A percentile compares a stretch with the other conserved stretches of the same genome.
Evolutionary conservation across 1,140 invertebrate genomes (phyloP).

Genomic region (Cephus cinctus): DNA sequence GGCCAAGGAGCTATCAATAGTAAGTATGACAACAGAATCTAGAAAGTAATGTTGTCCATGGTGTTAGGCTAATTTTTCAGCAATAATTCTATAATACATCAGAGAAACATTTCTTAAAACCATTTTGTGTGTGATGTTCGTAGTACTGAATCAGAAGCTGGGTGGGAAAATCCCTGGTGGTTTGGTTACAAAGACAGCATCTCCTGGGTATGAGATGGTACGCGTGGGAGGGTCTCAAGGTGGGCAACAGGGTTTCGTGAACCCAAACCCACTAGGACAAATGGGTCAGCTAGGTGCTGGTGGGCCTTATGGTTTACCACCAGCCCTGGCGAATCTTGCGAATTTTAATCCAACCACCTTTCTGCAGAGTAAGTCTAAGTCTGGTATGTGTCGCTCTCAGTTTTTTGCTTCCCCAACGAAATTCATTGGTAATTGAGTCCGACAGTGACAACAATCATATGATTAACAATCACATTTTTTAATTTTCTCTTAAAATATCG

Average conservation of each 20-base stretch:
- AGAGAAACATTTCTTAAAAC: too few relatives aligned
- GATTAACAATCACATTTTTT: too few relatives aligned
- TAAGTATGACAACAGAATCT: too few relatives aligned
- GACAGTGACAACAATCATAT: too few relatives aligned
- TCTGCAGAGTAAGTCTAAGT: constrained; percentile 70
- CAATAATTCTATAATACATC: too few relatives aligned
- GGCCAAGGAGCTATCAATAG: constrained; percentile 33
- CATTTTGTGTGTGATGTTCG: too few relatives aligned
- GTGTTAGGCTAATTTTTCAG: too few relatives aligned
- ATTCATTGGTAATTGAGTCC: too few relatives aligned
- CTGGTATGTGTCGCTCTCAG: constrained; percentile 44
- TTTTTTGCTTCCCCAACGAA: too few relatives aligned
- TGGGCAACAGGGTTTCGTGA: constrained; percentile 30
- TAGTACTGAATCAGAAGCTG: constrained; percentile 40
- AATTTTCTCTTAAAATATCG: too few relatives aligned
- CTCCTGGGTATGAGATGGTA: constrained; percentile 55
- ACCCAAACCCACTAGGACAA: constrained; percentile 32
- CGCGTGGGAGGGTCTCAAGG: constrained; percentile 45
- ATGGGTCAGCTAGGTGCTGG: constrained; percentile 28
- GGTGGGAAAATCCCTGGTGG: constrained; percentile 54
- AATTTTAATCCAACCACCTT: constrained; percentile 69
- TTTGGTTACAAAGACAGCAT: constrained; percentile 55
- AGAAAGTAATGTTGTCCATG: too few relatives aligned
- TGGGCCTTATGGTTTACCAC: constrained; percentile 28
- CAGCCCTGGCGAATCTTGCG: constrained; percentile 33